These are phyloP conservation scores for Agrochola lota DNA, from an alignment of 2,888 invertebrate genomes.

Conservation along the genomic window DNA sequence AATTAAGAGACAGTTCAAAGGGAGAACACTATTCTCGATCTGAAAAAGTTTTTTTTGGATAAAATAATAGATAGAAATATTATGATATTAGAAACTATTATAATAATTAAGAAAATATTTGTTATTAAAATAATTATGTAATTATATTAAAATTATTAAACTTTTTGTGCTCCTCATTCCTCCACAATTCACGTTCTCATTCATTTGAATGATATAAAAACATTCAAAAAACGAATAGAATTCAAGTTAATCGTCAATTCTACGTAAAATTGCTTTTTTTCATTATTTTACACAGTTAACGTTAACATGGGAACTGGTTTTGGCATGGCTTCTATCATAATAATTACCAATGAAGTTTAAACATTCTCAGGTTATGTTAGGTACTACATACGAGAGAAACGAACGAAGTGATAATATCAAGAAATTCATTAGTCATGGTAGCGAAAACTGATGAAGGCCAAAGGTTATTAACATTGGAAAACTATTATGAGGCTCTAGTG, in stretches of 20 bases:
- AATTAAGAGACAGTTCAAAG: no score
- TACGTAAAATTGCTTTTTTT: constrained; percentile 37
- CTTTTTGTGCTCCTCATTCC: no score
- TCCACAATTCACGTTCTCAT: neutral
- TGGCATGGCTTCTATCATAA: constrained; percentile 11
- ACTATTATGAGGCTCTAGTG: constrained; percentile 1
- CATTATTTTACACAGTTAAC: constrained; percentile 9
- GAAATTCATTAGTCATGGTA: constrained; percentile 27
- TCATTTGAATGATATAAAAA: constrained; percentile 12
- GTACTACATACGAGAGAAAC: neutral
- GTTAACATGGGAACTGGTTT: constrained; percentile 49
- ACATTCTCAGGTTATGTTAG: constrained; percentile 17
- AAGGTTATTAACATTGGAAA: constrained; percentile 35
- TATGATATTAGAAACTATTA: no score
- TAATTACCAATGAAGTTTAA: constrained; percentile 37
- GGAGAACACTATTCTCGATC: no score
- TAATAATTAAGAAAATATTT: no score
- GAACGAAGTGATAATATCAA: neutral
- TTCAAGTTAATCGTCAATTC: constrained; percentile 15
- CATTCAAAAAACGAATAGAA: neutral
- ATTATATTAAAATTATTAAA: no score
- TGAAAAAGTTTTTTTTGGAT: no score
- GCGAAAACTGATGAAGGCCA: constrained; percentile 30
- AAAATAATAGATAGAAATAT: no score
- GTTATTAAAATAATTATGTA: no score